Evolutionary conservation across 92 coral and sea anemone species (phyloP).

Genomic region (Blastomussa wellsi): DNA sequence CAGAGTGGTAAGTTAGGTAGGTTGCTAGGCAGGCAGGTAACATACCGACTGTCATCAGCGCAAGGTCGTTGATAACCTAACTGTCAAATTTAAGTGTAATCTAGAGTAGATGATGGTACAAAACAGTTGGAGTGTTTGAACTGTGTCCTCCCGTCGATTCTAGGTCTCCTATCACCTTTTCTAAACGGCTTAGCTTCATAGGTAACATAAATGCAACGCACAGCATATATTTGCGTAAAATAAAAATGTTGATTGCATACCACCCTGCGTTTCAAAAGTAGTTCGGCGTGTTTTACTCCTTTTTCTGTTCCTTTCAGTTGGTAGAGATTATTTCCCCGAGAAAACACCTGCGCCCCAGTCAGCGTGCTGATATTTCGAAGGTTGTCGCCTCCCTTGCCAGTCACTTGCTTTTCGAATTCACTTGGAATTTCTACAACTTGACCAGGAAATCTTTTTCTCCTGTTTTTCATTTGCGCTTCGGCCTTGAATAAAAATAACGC

Average conservation of each 20-base stretch:
- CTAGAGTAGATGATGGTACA: no score
- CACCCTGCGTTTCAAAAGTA: neutral
- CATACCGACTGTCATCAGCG: no score
- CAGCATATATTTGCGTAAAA: no score
- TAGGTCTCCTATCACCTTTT: no score
- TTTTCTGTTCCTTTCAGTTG: slow-evolving; percentile 4
- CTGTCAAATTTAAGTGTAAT: no score
- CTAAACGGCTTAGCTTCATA: no score
- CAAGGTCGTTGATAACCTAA: no score
- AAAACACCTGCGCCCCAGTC: neutral
- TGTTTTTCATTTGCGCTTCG: neutral
- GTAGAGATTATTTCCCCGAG: neutral
- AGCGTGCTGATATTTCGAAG: slow-evolving; percentile 4
- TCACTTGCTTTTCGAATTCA: neutral
- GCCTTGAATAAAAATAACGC: neutral
- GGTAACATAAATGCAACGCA: no score
- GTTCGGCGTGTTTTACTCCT: neutral
- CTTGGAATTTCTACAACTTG: slow-evolving; percentile 6
- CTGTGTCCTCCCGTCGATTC: no score
- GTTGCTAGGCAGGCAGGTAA: no score
- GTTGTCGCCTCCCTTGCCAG: slow-evolving; percentile 11
- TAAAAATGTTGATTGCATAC: neutral
- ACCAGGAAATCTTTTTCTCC: neutral
- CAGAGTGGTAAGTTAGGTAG: no score
- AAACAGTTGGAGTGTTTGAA: no score